These are phyloP conservation scores for Panagrolaimus sp. DNA, from an alignment of 1,140 invertebrate genomes.

Conservation along the genomic window DNA sequence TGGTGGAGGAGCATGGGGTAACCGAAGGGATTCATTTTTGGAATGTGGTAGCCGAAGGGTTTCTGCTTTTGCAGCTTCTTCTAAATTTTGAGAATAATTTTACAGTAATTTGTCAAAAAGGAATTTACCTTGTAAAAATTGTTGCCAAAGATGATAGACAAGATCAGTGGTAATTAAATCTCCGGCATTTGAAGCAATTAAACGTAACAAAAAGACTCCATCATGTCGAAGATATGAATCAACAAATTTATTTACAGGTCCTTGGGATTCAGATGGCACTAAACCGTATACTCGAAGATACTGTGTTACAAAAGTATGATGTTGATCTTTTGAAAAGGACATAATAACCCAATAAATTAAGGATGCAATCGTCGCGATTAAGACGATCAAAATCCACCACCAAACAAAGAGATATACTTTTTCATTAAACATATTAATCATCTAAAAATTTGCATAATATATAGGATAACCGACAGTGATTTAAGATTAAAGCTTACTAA, in stretches of 20 bases:
- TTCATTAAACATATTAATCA: constrained; percentile 58
- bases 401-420: constrained; percentile 60
- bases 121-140: constrained; percentile 30
- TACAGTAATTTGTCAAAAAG: not conserved
- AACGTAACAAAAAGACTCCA: constrained; percentile 58
- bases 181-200: constrained; percentile 55
- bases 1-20: constrained; percentile 1
- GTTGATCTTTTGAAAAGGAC: constrained; percentile 24
- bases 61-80: constrained; percentile 28
- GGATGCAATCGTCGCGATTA: constrained; percentile 43
- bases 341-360: constrained; percentile 46
- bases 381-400: constrained; percentile 60
- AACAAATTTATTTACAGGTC: constrained; percentile 58
- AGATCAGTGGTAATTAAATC: constrained; percentile 57
- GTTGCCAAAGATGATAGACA: constrained; percentile 49
- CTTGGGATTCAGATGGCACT: constrained; percentile 16
- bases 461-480: not conserved
- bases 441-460: constrained; percentile 1
- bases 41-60: constrained; percentile 26
- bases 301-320: constrained; percentile 32
- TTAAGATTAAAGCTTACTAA: constrained; percentile 30
- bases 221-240: constrained; percentile 48
- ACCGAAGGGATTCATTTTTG: no score
- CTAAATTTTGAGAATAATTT: not conserved
- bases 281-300: constrained; percentile 42